Evolutionary conservation across 64 coral and sea anemone species (phyloP).

Genomic region (Montipora sp.): DNA sequence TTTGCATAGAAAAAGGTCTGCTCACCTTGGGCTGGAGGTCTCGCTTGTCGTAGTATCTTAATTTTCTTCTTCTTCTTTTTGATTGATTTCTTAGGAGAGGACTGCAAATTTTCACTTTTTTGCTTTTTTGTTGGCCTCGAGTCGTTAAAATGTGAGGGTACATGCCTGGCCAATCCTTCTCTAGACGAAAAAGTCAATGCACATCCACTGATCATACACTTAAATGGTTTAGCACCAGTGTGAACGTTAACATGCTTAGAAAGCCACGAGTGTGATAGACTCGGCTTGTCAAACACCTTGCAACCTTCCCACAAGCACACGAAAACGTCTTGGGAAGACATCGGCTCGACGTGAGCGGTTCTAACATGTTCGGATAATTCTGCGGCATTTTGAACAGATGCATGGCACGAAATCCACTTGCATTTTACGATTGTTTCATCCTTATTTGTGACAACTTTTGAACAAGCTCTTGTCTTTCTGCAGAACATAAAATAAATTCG

Average conservation of each 20-base stretch:
- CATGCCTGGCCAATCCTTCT: constrained; percentile 92
- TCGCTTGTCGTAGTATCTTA: constrained; percentile 27
- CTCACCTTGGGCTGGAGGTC: constrained; percentile 63
- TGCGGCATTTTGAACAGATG: background rate
- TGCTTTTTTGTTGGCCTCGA: constrained; percentile 72
- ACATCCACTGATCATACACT: constrained; percentile 96
- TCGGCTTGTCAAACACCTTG: constrained; percentile 98
- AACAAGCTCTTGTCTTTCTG: constrained; percentile 41
- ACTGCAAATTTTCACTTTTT: constrained; percentile 64
- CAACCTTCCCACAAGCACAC: constrained; percentile 98
- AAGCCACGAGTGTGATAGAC: constrained; percentile 97
- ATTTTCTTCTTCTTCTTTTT: constrained; percentile 88
- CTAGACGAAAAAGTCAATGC: constrained; percentile 88
- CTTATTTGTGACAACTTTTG: constrained; percentile 8
- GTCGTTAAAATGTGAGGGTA: constrained; percentile 95
- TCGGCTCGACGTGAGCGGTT: constrained; percentile 85
- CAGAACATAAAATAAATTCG: background rate
- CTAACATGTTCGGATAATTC: constrained; percentile 90
- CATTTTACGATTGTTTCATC: constrained; percentile 59
- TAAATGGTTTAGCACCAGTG: constrained; percentile 96
- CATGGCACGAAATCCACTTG: constrained; percentile 91
- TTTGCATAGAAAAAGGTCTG: background rate
- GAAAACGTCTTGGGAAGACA: constrained; percentile 87
- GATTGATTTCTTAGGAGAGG: constrained; percentile 81
- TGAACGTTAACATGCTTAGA: constrained; percentile 95